Base-by-base conservation (phyloP, 1,140 invertebrate species). In the Sitophilus oryzae region DNA sequence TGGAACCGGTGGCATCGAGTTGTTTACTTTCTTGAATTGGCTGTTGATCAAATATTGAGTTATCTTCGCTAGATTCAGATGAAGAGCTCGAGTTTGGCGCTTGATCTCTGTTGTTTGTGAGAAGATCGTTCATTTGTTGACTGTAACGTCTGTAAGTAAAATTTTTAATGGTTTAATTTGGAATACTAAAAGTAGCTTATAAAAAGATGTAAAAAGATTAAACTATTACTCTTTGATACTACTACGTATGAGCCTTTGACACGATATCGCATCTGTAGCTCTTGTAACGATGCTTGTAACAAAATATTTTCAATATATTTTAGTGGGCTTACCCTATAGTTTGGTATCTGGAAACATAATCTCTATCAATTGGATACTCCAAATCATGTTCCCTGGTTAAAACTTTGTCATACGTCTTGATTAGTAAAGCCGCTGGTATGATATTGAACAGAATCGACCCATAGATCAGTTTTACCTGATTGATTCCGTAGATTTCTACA, bases 121-220 rank as follows among this genome's bases (percentile, higher is more conserved):
- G 54, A 42, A 63, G 48, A 43, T 63, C 61, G n/a, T 43, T 52
- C 44, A 60, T 52, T 60, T 60, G 58, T 37, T 54, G 34, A 9
- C 48, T 45, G 37, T 52, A 58, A 19, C 52, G 21, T 22, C 47
- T 53, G 30, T 5, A 51, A 42, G 37, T n/a, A 16, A 9, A 2
- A 8, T 18, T 48, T 1, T 30, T 34, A 15, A 44, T 1, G 5
- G 19, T 35, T 19, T 34, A 19, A 18, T 20, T 34, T 45, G n/a
- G 16, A 45, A 45, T 18, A 30, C 30, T 35, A 11, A 52, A 4
- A 5, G 6, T 8, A 52, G n/a, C n/a, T n/a, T n/a, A n/a, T n/a
- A n/a, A n/a, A n/a, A n/a, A n/a, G n/a, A n/a, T n/a, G n/a, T n/a
- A n/a, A n/a, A n/a, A n/a, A n/a, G n/a, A n/a, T n/a, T n/a, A n/a